A percentile compares a stretch with the other conserved stretches of the same genome.
These are phyloP conservation scores for Mesoclemmys tuberculata DNA, from an alignment of 2,113 vertebrate genomes.

Conservation along the genomic window DNA sequence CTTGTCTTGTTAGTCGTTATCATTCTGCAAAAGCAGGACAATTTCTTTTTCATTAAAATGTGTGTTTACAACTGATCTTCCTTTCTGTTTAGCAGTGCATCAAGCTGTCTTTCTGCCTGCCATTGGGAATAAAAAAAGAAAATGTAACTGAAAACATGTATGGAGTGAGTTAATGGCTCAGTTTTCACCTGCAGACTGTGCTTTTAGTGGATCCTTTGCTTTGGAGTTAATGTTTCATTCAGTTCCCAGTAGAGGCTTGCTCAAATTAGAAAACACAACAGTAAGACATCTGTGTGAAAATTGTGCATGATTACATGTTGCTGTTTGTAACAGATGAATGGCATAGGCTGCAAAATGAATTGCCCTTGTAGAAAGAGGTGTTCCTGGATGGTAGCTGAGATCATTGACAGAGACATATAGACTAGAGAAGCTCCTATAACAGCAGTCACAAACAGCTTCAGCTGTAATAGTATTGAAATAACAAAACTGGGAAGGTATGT, in stretches of 20 bases:
- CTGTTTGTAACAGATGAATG: slow-evolving; percentile 35
- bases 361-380: slow-evolving; percentile 36
- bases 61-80: background rate
- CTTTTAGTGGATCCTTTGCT: slow-evolving; percentile 25
- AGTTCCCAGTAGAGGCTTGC: slow-evolving; percentile 44
- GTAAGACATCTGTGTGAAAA: slow-evolving; percentile 58
- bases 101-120: background rate
- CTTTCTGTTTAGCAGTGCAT: background rate
- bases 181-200: slow-evolving; percentile 51
- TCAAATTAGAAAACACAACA: slow-evolving; percentile 52
- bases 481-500: too few species aligned
- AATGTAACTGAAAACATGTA: background rate
- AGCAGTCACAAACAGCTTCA: too few species aligned
- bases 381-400: slow-evolving; percentile 31
- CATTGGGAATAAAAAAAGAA: slow-evolving; percentile 4
- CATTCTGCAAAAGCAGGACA: background rate
- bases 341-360: slow-evolving; percentile 56
- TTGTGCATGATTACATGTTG: slow-evolving; percentile 49
- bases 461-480: too few species aligned
- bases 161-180: slow-evolving; percentile 17
- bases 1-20: slow-evolving; percentile 21
- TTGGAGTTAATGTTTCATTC: slow-evolving; percentile 56
- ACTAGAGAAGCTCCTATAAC: background rate
- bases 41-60: background rate
- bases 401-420: background rate